Base-by-base conservation (phyloP, 2,113 vertebrate species). In the Notarius lentiginosus region DNA sequence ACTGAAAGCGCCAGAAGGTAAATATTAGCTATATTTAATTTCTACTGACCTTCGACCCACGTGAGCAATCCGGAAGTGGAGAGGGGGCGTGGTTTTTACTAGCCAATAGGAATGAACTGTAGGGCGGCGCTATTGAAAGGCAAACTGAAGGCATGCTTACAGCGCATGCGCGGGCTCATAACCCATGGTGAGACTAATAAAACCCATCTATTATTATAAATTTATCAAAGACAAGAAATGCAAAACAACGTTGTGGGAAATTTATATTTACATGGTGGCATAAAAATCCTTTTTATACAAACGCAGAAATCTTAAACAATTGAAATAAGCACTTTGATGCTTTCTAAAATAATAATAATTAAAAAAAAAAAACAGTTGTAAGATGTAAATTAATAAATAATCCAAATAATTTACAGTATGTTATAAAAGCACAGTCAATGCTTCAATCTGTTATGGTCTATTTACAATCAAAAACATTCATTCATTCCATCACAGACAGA, bases 321-420 rank as follows among this genome's bases (percentile, higher is more conserved):
- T 20, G 24, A 84, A 83, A 84, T 68, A 55, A 86, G 76, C 56
- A 41, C 70, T 81, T 90, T 88, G 84, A 91, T 85, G 91, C 89
- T 85, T 87, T 91, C 86, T 63, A 79, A 87, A 70, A 56, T 56
- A 73, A 84, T 61, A 63, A n/a, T n/a, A n/a, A n/a, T n/a, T 87
- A 86, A 93, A 76, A 86, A 86, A 34, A 72, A 58, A 82, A 75
- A 87, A 91, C 80, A 80, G 41, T 88, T 86, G 87, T 86, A 93
- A 94, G 92, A 91, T 89, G 92, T 93, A 83, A 83, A 94, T 92
- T 90, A 95, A 95, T 96, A 96, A 96, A 96, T 96, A 96, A 92
- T 93, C 91, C 93, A 93, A 95, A 93, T 90, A 88, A 92, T 95
- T 94, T 95, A 95, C 94, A 94, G 88, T 94, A 93, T 95, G 77